Base-by-base conservation (phyloP, 2,113 vertebrate genomes). In the Pholis gunnellus region DNA sequence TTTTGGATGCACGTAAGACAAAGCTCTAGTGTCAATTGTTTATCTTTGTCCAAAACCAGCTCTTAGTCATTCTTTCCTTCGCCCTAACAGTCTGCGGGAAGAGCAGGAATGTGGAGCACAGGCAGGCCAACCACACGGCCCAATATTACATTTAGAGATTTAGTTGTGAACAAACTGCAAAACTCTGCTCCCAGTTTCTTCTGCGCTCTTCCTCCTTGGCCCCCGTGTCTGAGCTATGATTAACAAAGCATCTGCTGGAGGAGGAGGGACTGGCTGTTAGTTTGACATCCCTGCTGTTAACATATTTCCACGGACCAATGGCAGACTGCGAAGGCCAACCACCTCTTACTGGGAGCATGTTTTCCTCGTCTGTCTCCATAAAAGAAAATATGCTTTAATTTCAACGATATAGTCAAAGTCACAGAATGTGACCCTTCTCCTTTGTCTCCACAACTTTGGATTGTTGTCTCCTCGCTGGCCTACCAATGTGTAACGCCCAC, bases 191-290 rank as follows among this genome's bases (percentile, higher is more conserved):
- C 10, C 44, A 59, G 68, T 74, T 77, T 60, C 61, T 42, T 75
- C 9, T 50, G 61, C 71, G 17, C 25, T 70, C 7, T 60, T 87
- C 65, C 73, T 54, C 56, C 65, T 46, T 31, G 34, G 65, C 59
- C 78, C n/a, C 38, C 9, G 25, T 74, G 57, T 50, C 76, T 52
- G 66, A 75, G 48, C 83, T 72, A 82, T 89, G 84, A 90, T 91
- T 87, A 86, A 82, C 77, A 67, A 78, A 83, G 85, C 83, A 85
- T 88, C 79, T 89, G 89, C 76, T 57, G 74, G 4, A 66, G 77
- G 52, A 83, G 48, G 71, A 69, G 72, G 72, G 65, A 34, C 34
- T 25, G 71, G 25, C 72, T 70, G 74, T 73, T 80, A 75, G 70
- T 72, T 64, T 75, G 69, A 82, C 71, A 78, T 72, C 75, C 54